Base-by-base conservation (phyloP, 2,113 vertebrate genomes). In the Rhynchopsitta pachyrhyncha region DNA sequence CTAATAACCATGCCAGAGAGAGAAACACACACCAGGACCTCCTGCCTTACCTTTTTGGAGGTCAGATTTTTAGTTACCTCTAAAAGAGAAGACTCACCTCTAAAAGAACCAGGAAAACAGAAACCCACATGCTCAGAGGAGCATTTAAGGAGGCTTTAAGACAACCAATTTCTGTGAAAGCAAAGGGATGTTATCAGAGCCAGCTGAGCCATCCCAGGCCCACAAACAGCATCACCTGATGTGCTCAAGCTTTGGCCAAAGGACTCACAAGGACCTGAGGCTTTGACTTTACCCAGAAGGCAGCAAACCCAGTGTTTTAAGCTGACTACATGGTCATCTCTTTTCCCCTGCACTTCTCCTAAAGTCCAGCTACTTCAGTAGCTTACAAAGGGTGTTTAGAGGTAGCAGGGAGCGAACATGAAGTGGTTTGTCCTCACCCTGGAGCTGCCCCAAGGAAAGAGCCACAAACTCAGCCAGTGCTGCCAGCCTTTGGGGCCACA, bases 81-180 rank as follows among this genome's bases (percentile, higher is more conserved):
- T 20, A 12, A 71, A 77, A 84, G 5, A 64, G 50, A 52, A 17
- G 28, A 41, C 25, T 80, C 39, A 9, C 7, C 9, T 55, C 17
- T 55, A 16, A 71, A 80, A 84, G 5, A 66, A 39, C 3, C 44
- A 27, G 13, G 5, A 60, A 44, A 59, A 69, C 1, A 49, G 8
- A 35, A 92, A 50, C 7, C 16, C 41, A 17, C 1, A 0, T 0
- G 2, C 7, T 49, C 5, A 6, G 4, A 25, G 44, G 3, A 31
- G 47, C 47, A 49, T 24, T 47, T 49, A 49, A 49, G 47, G 23
- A 42, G 70, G 62, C 55, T 92, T 93, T 74, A 74, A 24, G 11
- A 47, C 59, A 68, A 33, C 4, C 9, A 25, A 24, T 37, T 68
- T 15, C n/a, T 79, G 80, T 60, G 66, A 66, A 67, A 92, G 41